Evolutionary conservation across 1,140 invertebrate genomes (phyloP).

Genomic region (Planococcus citri): DNA sequence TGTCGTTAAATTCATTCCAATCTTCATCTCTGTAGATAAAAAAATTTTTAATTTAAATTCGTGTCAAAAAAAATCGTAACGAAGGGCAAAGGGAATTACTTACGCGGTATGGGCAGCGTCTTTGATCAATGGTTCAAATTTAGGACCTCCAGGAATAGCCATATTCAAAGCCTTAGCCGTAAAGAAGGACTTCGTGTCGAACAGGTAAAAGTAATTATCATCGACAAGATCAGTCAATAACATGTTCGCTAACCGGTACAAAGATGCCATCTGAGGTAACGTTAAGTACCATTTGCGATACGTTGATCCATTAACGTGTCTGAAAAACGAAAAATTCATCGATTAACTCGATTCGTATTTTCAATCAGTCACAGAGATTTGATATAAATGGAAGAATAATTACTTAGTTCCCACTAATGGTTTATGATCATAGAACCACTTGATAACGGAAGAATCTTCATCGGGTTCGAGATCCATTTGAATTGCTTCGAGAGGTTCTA

Average conservation of each 20-base stretch:
- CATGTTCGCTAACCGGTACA: slow-evolving; percentile 95
- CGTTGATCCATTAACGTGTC: slow-evolving; percentile 91
- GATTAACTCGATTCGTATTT: not conserved
- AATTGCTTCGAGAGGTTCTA: slow-evolving; percentile 97
- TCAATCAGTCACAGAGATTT: not conserved
- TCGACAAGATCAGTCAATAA: slow-evolving; percentile 97
- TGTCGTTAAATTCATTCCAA: slow-evolving; percentile 99
- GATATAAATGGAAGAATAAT: slow-evolving; percentile 28
- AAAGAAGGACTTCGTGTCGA: slow-evolving; percentile 98
- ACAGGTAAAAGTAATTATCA: slow-evolving; percentile 98
- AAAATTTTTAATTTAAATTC: not conserved
- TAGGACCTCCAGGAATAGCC: slow-evolving; percentile 99
- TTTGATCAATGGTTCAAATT: slow-evolving; percentile 98
- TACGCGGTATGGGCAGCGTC: slow-evolving; percentile 79
- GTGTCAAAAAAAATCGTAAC: too few relatives aligned
- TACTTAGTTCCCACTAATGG: slow-evolving; percentile 79
- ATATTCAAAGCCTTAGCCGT: slow-evolving; percentile 99
- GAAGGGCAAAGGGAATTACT: slow-evolving; percentile 32
- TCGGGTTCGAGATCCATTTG: slow-evolving; percentile 96
- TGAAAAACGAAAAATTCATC: slow-evolving; percentile 33
- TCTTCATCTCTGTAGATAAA: slow-evolving; percentile 74
- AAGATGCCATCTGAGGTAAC: slow-evolving; percentile 91
- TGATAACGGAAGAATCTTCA: slow-evolving; percentile 78
- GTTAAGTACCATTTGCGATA: slow-evolving; percentile 92
- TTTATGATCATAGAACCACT: slow-evolving; percentile 99